Conservation (phyloP, 2,113 vertebrate species). For the Anolis sagrei region DNA sequence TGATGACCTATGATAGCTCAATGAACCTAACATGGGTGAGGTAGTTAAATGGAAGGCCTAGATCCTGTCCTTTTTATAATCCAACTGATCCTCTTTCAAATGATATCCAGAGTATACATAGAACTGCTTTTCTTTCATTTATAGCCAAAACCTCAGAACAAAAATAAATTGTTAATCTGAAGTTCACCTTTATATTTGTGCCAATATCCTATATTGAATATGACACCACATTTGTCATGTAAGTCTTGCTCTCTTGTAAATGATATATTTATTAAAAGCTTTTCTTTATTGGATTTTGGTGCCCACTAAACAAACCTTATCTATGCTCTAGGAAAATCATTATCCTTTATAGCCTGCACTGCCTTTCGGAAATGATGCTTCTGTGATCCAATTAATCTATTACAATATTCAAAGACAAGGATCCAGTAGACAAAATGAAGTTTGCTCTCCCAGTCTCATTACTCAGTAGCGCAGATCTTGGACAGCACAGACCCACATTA, state of each 20-base stretch:
- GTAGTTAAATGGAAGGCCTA: background rate
- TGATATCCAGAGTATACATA: background rate
- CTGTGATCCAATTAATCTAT: slow-evolving; percentile 72
- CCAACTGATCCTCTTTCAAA: background rate
- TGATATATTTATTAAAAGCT: slow-evolving; percentile 73
- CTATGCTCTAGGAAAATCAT: slow-evolving; percentile 64
- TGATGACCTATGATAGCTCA: background rate
- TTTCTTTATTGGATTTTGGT: slow-evolving; percentile 69
- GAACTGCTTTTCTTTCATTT: background rate
- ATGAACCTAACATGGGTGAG: background rate
- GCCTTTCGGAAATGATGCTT: slow-evolving; percentile 59
- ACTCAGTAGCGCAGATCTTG: slow-evolving; percentile 53
- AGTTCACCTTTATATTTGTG: slow-evolving; percentile 58
- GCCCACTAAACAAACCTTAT: slow-evolving; percentile 64
- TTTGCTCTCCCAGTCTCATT: slow-evolving; percentile 60
- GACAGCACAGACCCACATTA: slow-evolving; percentile 48
- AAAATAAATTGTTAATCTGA: slow-evolving; percentile 63
- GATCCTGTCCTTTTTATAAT: background rate
- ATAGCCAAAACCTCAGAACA: background rate
- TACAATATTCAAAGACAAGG: slow-evolving; percentile 67
- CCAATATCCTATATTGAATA: slow-evolving; percentile 71
- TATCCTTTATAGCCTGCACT: slow-evolving; percentile 56
- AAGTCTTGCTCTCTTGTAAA: slow-evolving; percentile 59
- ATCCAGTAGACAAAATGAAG: slow-evolving; percentile 58
- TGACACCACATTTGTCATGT: slow-evolving; percentile 68